Percentiles rank a stretch among this genome's conserved stretches.
These are phyloP conservation scores for Chalcis sispes DNA, from an alignment of 2,888 invertebrate genomes.

Conservation along the genomic window DNA sequence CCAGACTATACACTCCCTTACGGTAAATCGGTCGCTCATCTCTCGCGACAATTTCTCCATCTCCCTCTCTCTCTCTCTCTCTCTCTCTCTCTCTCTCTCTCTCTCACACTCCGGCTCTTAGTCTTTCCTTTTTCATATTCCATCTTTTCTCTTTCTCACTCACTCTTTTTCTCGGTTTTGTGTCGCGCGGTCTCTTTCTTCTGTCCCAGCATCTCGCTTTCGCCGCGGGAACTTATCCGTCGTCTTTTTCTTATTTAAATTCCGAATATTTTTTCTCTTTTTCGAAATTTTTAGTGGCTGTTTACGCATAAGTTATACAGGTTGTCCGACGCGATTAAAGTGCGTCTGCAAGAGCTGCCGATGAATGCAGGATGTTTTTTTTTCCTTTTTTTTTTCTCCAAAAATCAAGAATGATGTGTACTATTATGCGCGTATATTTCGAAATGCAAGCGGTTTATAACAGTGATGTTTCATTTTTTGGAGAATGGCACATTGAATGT, in stretches of 20 bases:
- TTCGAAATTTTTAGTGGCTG: constrained; percentile 32
- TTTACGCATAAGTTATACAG: constrained; percentile 31
- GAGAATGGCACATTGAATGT: no score
- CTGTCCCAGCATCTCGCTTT: no score
- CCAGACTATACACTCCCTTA: constrained; percentile 32
- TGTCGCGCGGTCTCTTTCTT: background rate
- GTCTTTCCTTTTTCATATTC: no score
- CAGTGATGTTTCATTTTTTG: no score
- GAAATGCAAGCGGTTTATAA: no score
- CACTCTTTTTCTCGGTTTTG: background rate
- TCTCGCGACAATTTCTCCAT: constrained; percentile 49
- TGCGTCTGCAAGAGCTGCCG: background rate
- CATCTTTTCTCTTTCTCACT: background rate
- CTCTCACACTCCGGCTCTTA: background rate
- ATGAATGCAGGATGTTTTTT: constrained; percentile 14
- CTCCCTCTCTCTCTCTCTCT: constrained; percentile 22
- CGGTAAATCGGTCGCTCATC: constrained; percentile 54
- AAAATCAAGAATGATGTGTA: no score
- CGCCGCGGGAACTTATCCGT: constrained; percentile 18
- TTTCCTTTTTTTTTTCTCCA: no score
- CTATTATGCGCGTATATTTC: no score
- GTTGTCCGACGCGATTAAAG: constrained; percentile 29
- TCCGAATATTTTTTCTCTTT: constrained; percentile 38
- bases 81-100: background rate
- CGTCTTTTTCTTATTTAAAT: constrained; percentile 43